These are phyloP conservation scores for Leptura quadrifasciata DNA, from an alignment of 2,888 invertebrate genomes.

Conservation along the genomic window DNA sequence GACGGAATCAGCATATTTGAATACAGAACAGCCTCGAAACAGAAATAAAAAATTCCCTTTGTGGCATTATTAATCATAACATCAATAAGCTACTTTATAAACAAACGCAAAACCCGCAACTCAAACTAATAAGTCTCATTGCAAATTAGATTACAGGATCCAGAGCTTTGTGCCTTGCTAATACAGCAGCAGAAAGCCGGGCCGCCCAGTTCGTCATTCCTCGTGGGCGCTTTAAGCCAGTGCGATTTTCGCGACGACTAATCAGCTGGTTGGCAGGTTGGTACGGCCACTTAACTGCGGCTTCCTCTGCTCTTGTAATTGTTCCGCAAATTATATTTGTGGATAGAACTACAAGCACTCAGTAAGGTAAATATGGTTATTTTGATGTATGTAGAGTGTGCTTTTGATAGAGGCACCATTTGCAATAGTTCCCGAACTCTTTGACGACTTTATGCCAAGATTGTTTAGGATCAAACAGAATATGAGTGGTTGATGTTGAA, in stretches of 20 bases:
- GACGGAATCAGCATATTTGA: not conserved
- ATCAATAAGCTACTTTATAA: slow-evolving; percentile 70
- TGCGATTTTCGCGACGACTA: slow-evolving; percentile 52
- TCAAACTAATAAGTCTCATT: slow-evolving; percentile 74
- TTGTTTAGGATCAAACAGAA: not conserved
- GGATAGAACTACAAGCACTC: slow-evolving; percentile 71
- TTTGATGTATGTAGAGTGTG: slow-evolving; percentile 67
- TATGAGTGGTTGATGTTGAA: too few relatives aligned
- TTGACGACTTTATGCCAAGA: not conserved
- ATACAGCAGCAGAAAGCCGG: slow-evolving; percentile 72
- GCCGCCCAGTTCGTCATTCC: slow-evolving; percentile 62
- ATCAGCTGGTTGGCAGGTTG: slow-evolving; percentile 62
- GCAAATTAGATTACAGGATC: slow-evolving; percentile 73
- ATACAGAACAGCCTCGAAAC: slow-evolving; percentile 20
- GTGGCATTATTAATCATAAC: slow-evolving; percentile 65
- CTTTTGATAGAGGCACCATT: slow-evolving; percentile 53
- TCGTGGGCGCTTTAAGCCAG: slow-evolving; percentile 60
- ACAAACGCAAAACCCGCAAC: slow-evolving; percentile 68
- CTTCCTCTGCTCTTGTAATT: slow-evolving; percentile 72
- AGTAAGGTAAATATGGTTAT: slow-evolving; percentile 70
- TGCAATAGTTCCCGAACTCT: not conserved
- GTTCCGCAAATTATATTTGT: slow-evolving; percentile 74
- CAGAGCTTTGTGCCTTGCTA: slow-evolving; percentile 73
- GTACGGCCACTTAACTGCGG: slow-evolving; percentile 72
- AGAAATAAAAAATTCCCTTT: slow-evolving; percentile 56